Conservation (phyloP, 2,113 vertebrate genomes). For the Mus pahari region DNA sequence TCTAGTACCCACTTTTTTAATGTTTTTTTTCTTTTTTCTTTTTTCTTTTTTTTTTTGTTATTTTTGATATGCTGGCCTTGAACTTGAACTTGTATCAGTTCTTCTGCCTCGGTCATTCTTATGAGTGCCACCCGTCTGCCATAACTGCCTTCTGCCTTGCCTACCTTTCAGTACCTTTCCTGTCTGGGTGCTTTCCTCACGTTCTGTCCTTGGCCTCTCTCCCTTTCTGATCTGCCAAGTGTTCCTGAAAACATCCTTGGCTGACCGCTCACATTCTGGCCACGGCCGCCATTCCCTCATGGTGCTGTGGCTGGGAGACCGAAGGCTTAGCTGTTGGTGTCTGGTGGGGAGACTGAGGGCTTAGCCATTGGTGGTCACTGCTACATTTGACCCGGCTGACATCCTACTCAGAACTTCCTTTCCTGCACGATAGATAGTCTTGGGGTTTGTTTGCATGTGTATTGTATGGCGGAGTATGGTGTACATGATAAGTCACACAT, state of each 20-base stretch:
- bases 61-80: neutral
- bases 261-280: neutral
- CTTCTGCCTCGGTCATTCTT: neutral
- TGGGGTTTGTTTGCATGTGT: neutral
- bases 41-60: neutral
- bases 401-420: conserved; percentile 22
- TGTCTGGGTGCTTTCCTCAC: neutral
- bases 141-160: neutral
- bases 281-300: neutral
- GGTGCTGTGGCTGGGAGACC: neutral
- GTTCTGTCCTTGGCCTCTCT: neutral
- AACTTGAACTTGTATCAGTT: neutral
- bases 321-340: neutral
- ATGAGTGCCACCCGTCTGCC: neutral
- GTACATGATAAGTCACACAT: neutral
- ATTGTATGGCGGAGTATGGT: neutral
- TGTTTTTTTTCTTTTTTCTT: too few relatives aligned
- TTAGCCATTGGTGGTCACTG: neutral
- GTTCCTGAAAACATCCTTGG: neutral
- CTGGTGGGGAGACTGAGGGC: neutral
- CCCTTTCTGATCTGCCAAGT: neutral
- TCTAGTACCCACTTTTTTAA: neutral
- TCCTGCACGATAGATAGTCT: neutral
- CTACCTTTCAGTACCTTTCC: neutral
- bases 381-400: neutral